These are phyloP conservation scores for Crotalus horridus DNA, from an alignment of 2,113 vertebrate genomes.

Conservation along the genomic window DNA sequence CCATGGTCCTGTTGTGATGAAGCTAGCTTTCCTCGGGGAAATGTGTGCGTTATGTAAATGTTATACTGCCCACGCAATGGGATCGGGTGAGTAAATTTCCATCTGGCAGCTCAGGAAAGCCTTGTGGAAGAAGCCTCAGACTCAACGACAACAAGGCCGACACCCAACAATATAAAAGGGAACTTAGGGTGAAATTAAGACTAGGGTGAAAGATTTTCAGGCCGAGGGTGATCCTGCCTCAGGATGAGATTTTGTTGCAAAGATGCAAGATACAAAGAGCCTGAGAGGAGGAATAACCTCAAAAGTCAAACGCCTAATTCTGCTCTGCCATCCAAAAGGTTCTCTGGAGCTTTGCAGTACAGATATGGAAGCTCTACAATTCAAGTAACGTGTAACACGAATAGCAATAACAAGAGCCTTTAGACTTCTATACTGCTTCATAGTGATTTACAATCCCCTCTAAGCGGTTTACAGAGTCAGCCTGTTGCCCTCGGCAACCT, in stretches of 20 bases:
- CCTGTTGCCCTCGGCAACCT: no score
- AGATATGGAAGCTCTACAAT: no score
- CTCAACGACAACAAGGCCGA: background rate
- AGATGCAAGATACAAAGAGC: background rate
- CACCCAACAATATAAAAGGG: background rate
- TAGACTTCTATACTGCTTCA: no score
- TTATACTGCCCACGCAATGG: background rate
- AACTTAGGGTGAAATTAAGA: background rate
- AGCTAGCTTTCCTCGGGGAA: background rate
- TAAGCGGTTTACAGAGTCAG: no score
- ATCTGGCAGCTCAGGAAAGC: background rate
- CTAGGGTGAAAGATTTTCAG: background rate
- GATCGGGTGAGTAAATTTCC: background rate
- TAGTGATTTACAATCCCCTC: no score
- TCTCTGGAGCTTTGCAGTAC: background rate
- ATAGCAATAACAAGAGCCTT: no score
- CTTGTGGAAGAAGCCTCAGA: background rate
- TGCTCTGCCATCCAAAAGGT: background rate
- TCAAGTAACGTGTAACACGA: no score
- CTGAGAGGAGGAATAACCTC: background rate
- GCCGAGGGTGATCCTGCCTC: background rate
- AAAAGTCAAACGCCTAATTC: background rate
- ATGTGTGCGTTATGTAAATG: background rate
- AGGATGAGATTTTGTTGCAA: background rate
- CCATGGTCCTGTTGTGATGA: background rate